Evolutionary conservation across 2,113 vertebrate species (phyloP).

Genomic region (Ceratotherium simum): DNA sequence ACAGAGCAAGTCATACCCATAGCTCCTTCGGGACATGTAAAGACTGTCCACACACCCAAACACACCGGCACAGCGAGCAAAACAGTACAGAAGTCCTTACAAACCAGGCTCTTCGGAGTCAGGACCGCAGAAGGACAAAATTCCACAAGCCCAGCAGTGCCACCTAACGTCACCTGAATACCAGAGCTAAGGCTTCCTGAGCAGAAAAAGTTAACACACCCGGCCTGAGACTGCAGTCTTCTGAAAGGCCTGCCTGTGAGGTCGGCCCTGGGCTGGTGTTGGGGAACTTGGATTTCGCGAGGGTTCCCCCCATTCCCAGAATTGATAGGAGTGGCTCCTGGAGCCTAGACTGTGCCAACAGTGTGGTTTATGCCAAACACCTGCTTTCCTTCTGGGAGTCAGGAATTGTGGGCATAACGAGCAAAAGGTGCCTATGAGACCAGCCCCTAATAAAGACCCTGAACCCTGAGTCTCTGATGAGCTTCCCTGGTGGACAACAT

Average conservation of each 20-base stretch:
- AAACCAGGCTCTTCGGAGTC: background rate
- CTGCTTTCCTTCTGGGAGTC: background rate
- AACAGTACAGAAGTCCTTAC: accelerated
- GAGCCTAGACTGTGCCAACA: no score
- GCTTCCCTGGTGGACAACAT: background rate
- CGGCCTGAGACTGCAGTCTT: background rate
- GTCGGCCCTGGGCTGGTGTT: background rate
- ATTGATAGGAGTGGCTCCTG: accelerated
- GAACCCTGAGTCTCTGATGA: background rate
- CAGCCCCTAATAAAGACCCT: background rate
- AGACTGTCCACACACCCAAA: background rate
- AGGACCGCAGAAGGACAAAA: background rate
- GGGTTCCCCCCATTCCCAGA: no score
- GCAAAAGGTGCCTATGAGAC: background rate
- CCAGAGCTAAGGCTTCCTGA: background rate
- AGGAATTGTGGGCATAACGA: accelerated
- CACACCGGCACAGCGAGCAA: accelerated
- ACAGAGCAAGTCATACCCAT: accelerated
- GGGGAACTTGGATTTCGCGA: accelerated
- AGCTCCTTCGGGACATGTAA: background rate
- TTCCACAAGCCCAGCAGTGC: background rate
- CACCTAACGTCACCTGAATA: accelerated
- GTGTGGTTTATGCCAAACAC: accelerated
- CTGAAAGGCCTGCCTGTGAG: background rate
- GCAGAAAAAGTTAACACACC: background rate